These are phyloP conservation scores for Anthrax anthrax DNA, from an alignment of 2,888 invertebrate species.

Conservation along the genomic window DNA sequence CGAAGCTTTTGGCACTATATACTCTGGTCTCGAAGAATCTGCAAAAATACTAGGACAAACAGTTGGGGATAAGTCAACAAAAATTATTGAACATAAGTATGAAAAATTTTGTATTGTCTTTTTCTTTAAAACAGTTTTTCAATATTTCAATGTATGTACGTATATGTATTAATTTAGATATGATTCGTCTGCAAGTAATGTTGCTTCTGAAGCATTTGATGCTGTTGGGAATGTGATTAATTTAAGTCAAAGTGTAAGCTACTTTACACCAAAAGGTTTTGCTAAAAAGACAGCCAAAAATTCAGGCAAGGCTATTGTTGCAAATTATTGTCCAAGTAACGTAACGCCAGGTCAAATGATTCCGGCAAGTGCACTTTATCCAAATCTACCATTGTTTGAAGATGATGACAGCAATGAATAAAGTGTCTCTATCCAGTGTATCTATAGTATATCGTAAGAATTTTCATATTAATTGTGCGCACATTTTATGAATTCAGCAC, in stretches of 20 bases:
- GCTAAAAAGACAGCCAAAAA: conserved; percentile 48
- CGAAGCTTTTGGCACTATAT: conserved; percentile 55
- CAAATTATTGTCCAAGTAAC: conserved; percentile 25
- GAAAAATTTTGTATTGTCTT: too few species aligned
- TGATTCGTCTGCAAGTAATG: conserved; percentile 48
- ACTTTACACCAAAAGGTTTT: conserved; percentile 51
- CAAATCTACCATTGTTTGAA: conserved; percentile 18
- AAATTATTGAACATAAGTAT: conserved; percentile 58
- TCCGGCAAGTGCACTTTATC: conserved; percentile 27
- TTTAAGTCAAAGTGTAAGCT: conserved; percentile 48
- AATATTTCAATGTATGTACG: background rate
- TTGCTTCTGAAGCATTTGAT: conserved; percentile 50
- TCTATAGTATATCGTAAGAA: too few species aligned
- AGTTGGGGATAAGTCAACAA: conserved; percentile 57
- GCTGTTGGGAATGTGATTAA: conserved; percentile 54
- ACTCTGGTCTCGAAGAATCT: conserved; percentile 53
- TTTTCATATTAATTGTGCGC: too few species aligned
- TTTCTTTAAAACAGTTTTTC: background rate
- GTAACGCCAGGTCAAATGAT: conserved; percentile 14
- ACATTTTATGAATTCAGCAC: too few species aligned
- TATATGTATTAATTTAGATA: conserved; percentile 44
- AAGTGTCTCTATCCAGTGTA: too few species aligned
- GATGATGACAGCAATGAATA: too few species aligned
- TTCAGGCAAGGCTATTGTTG: conserved; percentile 42
- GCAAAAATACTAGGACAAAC: conserved; percentile 48